A percentile compares a stretch with the other conserved stretches of the same genome.
Evolutionary conservation across 2,113 vertebrate genomes (phyloP).

Genomic region (Leiothrix lutea): DNA sequence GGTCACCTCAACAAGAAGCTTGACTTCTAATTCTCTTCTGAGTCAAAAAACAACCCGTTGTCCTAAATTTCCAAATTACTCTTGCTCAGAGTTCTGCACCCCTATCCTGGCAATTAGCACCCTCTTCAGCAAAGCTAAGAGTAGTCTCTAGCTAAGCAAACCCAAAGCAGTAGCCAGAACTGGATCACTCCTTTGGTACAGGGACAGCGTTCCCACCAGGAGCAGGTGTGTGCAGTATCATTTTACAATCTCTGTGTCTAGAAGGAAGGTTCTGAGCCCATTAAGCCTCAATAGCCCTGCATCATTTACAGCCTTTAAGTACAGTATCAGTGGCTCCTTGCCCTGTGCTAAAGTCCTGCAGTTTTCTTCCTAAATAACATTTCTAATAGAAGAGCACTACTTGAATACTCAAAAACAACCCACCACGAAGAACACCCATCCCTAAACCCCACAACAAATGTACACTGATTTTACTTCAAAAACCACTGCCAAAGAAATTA

Average conservation of each 20-base stretch:
- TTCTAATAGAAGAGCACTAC: background rate
- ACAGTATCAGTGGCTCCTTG: background rate
- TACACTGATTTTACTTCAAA: background rate
- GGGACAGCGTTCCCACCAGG: background rate
- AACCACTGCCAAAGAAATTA: background rate
- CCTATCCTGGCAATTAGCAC: background rate
- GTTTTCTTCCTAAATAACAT: background rate
- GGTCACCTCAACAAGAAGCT: background rate
- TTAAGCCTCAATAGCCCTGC: background rate
- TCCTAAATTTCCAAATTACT: background rate
- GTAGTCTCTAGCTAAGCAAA: background rate
- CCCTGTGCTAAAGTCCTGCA: background rate
- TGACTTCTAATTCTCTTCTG: background rate
- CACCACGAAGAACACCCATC: background rate
- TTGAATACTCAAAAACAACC: background rate
- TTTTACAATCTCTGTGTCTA: background rate
- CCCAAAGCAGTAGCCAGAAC: background rate
- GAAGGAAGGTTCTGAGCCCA: background rate
- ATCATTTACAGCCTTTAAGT: background rate
- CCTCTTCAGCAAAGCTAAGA: background rate
- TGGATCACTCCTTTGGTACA: background rate
- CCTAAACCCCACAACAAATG: background rate
- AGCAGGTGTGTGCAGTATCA: background rate
- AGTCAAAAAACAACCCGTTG: background rate
- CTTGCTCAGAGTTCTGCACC: background rate